Evolutionary conservation across 2,888 invertebrate genomes (phyloP), one percentile per base, ranked within the genome.

Genomic region (Caenorhabditis becei): DNA sequence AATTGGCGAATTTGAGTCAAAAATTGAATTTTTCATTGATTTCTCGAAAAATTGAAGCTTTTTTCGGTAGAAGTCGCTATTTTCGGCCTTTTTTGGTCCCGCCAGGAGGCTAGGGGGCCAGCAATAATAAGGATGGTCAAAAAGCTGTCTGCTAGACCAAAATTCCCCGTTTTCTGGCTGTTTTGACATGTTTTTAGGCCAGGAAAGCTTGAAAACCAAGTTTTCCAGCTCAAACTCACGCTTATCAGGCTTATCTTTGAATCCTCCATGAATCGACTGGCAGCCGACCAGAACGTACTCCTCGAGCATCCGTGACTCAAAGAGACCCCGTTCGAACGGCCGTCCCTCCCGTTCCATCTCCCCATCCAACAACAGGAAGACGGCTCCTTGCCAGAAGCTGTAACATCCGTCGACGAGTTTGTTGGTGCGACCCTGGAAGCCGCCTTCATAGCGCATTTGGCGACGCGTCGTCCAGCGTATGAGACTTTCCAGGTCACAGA

Each of bases 361-460:
- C 18, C 79, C 78, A 59, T 88, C 87, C 26, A 88, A 74, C 16
- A 90, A 71, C 49, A 84, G 96, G 91, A 97, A 95, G 54, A 95
- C 94, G 62, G 95, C 97, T 32, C 97, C 97, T 92, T 97, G 97
- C 99, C 99, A 99, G 93, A 97, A 99, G 0, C 97, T 97, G 92
- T 99, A 99, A 92, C 99, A 99, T 2, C 96, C 96, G 93, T 99
- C 99, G 0, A 99, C 98, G 83, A 99, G 93, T 35, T 99, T 99
- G 92, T 99, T 98, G 1, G 98, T 97, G 89, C 80, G 63, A 49
- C 92, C 92, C 75, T 93, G 92, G 91, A 99, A 99, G 8, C 98
- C 99, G 35, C 98, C 98, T 92, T 98, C 98, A 83, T 95, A 94
- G 80, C 93, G 93, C 96, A 97, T 97, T 92, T 99, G 98, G 65